Percentiles rank a stretch among this genome's conserved stretches.
Evolutionary conservation across 2,113 vertebrate species (phyloP).

Genomic region (Mormoops blainvillei): DNA sequence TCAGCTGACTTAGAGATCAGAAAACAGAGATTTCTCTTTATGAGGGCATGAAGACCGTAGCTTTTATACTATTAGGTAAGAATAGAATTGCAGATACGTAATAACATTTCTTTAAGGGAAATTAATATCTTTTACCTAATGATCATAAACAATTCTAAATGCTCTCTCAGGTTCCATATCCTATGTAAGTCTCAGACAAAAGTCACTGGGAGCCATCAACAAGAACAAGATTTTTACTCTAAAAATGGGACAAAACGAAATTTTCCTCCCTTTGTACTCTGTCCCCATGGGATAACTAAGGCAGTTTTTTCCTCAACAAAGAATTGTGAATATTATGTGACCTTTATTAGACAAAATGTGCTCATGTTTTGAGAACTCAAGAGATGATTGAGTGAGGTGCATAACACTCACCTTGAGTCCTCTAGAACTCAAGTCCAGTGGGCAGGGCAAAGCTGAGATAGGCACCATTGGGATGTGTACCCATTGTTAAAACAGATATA

Average conservation of each 20-base stretch:
- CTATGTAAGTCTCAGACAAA: neutral
- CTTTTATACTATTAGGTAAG: neutral
- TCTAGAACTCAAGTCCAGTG: neutral
- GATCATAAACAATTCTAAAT: neutral
- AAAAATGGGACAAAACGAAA: neutral
- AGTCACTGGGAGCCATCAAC: neutral
- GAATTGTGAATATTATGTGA: neutral
- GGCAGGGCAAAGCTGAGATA: neutral
- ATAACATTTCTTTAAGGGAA: neutral
- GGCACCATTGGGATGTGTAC: neutral
- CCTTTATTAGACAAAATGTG: neutral
- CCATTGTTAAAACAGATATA: neutral
- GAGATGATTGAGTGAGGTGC: neutral
- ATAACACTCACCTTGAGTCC: neutral
- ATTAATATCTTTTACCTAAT: neutral
- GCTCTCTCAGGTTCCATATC: neutral
- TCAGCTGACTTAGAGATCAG: neutral
- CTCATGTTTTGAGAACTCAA: neutral
- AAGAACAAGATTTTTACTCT: neutral
- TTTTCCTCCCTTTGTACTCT: neutral
- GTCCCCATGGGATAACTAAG: neutral
- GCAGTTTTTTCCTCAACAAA: neutral
- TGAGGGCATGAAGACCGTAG: neutral
- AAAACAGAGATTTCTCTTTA: neutral
- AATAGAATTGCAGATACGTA: neutral